Percentiles rank a stretch among this genome's conserved stretches.
Evolutionary conservation across 2,113 vertebrate genomes (phyloP).

Genomic region (Oncorhynchus nerka): DNA sequence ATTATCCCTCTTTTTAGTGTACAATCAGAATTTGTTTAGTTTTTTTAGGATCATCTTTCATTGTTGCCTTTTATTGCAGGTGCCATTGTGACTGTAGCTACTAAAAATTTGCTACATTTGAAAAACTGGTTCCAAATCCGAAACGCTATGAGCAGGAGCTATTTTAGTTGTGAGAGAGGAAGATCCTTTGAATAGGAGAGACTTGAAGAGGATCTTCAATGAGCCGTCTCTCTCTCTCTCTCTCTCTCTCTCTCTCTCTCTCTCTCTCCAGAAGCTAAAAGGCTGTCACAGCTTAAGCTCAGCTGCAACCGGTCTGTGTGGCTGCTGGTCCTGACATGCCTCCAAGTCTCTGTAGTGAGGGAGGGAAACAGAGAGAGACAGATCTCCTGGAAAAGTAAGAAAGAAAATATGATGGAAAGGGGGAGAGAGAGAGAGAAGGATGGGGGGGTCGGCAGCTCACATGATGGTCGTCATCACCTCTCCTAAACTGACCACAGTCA

Average conservation of each 20-base stretch:
- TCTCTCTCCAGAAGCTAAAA: slow-evolving; percentile 7
- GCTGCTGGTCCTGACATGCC: not conserved
- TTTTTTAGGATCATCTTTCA: slow-evolving; percentile 29
- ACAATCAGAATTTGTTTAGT: slow-evolving; percentile 35
- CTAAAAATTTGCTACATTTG: slow-evolving; percentile 41
- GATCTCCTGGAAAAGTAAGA: not conserved
- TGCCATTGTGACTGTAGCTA: slow-evolving; percentile 35
- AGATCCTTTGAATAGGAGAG: slow-evolving; percentile 34
- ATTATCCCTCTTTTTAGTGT: slow-evolving; percentile 31
- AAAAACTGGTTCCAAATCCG: not conserved
- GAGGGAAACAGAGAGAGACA: not conserved
- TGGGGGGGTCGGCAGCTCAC: no score
- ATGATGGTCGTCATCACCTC: slow-evolving; percentile 37
- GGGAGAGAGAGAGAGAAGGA: no score
- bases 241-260: slow-evolving; percentile 35
- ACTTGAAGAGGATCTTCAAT: slow-evolving; percentile 36
- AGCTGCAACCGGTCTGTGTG: slow-evolving; percentile 13
- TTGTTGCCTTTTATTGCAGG: slow-evolving; percentile 29
- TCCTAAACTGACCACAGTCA: no score
- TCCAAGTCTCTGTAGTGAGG: not conserved
- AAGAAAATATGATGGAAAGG: not conserved
- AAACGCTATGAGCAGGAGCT: slow-evolving; percentile 37
- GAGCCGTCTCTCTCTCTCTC: slow-evolving; percentile 42
- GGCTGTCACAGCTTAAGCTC: slow-evolving; percentile 33
- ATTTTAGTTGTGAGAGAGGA: slow-evolving; percentile 48